Base-by-base conservation (phyloP, 2,797 vertebrate genomes). In the Myotis pilosus region DNA sequence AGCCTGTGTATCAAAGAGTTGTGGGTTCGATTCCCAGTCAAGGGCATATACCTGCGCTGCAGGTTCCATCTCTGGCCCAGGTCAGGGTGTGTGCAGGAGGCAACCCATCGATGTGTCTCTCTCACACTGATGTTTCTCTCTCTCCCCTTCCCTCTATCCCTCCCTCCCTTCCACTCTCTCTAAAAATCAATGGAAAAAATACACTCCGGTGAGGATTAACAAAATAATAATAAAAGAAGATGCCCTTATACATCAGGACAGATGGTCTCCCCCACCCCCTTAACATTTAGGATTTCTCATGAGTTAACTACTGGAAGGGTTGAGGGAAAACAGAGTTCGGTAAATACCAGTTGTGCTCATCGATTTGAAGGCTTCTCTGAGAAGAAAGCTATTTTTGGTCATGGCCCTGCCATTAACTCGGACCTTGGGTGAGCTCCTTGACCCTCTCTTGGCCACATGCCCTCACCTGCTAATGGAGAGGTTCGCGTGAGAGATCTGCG, bases 241-340 rank as follows among this genome's bases (percentile, higher is more conserved):
- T 97, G 95, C 96, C 88, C 94, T 97, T 97, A 95, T 97, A 97
- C 82, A 94, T 94, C 96, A 89, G 94, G 90, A 94, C 89, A 75
- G 76, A 94, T 86, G 83, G 79, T 95, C 72, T 57, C 97, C 53
- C 2, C 12, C 3, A 13, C 41, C 41, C 41, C 96, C 89, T 94
- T 93, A 22, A 4, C 33, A 30, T 47, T 68, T 64, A 16, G 17
- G 19, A 4, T 6, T 3, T 68, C 38, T 8, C 87, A 89, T 82
- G 89, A 97, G 94, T 96, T 97, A 97, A 96, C 75, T 94, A 92
- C 75, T 47, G 9, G 76, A 95, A 96, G 47, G 16, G 1, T 28
- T 25, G 15, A 36, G 51, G 53, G 74, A 36, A 19, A 53, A 44
- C 3, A 20, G 47, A 90, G 38, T 22, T 85, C 38, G 11, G 33